A percentile compares a stretch with the other conserved stretches of the same genome.
Evolutionary conservation across 2,888 invertebrate species (phyloP).

Genomic region (Fissipunctia ypsillon): DNA sequence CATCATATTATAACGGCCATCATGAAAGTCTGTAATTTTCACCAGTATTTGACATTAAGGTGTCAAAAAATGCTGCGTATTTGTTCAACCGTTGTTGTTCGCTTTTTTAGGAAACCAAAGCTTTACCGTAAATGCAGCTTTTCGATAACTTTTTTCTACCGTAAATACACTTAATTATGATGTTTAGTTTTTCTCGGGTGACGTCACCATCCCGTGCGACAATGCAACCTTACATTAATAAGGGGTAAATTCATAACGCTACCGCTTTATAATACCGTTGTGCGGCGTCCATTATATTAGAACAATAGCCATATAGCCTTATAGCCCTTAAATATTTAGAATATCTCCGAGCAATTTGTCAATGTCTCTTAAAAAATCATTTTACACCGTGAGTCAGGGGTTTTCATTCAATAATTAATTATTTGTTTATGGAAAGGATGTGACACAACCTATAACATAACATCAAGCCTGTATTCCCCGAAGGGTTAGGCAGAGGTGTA

Average conservation of each 20-base stretch:
- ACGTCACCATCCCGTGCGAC: slow-evolving; percentile 31
- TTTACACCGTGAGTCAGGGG: slow-evolving; percentile 44
- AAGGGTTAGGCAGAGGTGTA: too few relatives aligned
- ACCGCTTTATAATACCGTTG: slow-evolving; percentile 68
- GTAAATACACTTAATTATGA: too few relatives aligned
- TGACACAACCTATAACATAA: too few relatives aligned
- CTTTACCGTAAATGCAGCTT: too few relatives aligned
- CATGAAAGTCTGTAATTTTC: too few relatives aligned
- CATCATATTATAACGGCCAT: too few relatives aligned
- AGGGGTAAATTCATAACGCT: slow-evolving; percentile 81
- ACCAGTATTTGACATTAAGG: too few relatives aligned
- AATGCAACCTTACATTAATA: slow-evolving; percentile 70
- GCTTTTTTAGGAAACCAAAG: too few relatives aligned
- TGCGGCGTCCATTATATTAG: slow-evolving; percentile 49
- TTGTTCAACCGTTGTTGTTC: too few relatives aligned
- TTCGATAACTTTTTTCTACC: too few relatives aligned
- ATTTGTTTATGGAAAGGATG: background rate
- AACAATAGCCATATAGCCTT: slow-evolving; percentile 50
- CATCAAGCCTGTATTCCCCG: too few relatives aligned
- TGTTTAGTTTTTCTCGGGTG: background rate
- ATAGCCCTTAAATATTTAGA: slow-evolving; percentile 57
- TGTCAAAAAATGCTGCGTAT: too few relatives aligned
- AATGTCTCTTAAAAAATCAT: slow-evolving; percentile 62
- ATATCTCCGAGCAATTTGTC: slow-evolving; percentile 64
- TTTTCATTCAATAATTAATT: slow-evolving; percentile 38